Percentiles rank a stretch among this genome's conserved stretches.
These are phyloP conservation scores for Penelope pileata DNA, from an alignment of 2,113 vertebrate genomes.

Conservation along the genomic window DNA sequence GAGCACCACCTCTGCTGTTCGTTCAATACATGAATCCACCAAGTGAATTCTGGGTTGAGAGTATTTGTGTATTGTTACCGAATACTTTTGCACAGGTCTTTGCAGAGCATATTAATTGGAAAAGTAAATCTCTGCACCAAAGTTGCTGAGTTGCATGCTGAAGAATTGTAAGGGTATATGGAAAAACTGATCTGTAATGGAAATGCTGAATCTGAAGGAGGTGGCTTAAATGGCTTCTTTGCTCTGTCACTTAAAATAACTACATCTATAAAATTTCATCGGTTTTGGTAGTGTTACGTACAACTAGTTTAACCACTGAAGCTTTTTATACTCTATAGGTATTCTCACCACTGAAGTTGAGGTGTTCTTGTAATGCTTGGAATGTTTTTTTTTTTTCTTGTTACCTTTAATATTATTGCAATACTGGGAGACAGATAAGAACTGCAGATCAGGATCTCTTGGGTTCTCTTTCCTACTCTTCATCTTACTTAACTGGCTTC, in stretches of 20 bases:
- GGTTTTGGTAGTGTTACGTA: slow-evolving; percentile 10
- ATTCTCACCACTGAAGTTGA: background rate
- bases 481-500: background rate
- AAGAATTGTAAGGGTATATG: background rate
- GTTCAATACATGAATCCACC: background rate
- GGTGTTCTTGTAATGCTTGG: background rate
- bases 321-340: background rate
- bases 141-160: background rate
- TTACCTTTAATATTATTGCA: background rate
- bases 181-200: background rate
- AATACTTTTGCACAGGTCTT: slow-evolving; percentile 17
- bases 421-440: background rate
- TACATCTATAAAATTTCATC: background rate
- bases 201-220: background rate
- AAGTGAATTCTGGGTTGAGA: background rate
- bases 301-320: background rate
- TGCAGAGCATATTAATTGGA: background rate
- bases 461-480: background rate
- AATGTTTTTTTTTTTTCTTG: background rate
- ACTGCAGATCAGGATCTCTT: background rate
- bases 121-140: background rate
- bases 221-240: background rate
- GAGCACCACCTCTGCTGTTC: background rate
- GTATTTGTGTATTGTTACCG: slow-evolving; percentile 6
- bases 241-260: slow-evolving; percentile 1